Evolutionary conservation across 2,888 invertebrate species (phyloP), one percentile per base, ranked within the genome.

Genomic region (Limnephilus rhombicus): DNA sequence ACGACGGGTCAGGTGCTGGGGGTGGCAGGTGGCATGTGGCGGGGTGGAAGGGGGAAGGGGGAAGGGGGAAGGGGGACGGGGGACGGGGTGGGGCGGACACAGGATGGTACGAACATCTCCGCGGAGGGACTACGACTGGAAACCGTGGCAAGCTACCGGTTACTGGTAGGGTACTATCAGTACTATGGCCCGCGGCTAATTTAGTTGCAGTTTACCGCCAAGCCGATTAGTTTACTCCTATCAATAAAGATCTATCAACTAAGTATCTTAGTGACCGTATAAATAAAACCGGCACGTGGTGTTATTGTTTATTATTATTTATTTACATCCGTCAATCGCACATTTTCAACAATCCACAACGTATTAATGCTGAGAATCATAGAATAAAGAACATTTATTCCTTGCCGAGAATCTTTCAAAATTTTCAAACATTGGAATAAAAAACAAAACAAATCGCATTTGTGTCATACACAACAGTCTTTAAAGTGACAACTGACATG

Each of bases 271-370:
- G 91, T 89, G 91, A 91, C 89, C 91, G 81, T 49, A 91, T 81
- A 91, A 91, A 91, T 91, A 91, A 91, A 90, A 88, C 82, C 45
- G 15, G 82, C 91, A 91, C 88, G 91, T 91, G 91, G 91, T 91
- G 88, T n/a, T 88, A 86, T 41, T 90, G 91, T 91, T 86, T 83
- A 68, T 82, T 91, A 88, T 91, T 88, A 37, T n/a, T 83, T 90
- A 37, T n/a, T 15, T 80, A 80, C 29, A 3, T 18, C 31, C n/a
- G 31, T 83, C 83, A 87, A 86, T 29, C 31, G 37, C 15, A 24
- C 83, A 80, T 68, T 53, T 85, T 34, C 29, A 31, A 68, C 68
- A 68, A 68, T 68, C 24, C 24, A 68, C 68, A 0, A 24, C 68
- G 0, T 24, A 4, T 24, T 53, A 24, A 68, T n/a, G 68, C 68